These are phyloP conservation scores for Dascyllus trimaculatus DNA, from an alignment of 2,113 vertebrate genomes.

Conservation along the genomic window DNA sequence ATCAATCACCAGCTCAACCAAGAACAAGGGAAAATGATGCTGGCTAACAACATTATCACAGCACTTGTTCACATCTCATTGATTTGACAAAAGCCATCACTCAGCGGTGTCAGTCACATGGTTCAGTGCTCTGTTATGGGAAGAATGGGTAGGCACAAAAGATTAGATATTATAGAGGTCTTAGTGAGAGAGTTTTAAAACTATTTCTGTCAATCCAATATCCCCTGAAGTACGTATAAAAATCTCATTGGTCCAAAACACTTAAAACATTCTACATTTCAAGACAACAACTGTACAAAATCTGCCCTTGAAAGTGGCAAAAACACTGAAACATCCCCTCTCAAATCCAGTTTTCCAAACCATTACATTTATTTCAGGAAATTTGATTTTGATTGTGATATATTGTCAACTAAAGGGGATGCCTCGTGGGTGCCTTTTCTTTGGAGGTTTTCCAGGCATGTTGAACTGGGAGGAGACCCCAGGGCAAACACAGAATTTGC, in stretches of 20 bases:
- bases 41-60: constrained; percentile 78
- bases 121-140: constrained; percentile 39
- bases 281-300: too few species aligned
- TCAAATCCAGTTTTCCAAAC: too few species aligned
- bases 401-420: neutral
- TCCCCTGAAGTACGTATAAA: neutral
- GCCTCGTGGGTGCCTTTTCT: too few species aligned
- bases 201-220: neutral
- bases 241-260: neutral
- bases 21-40: constrained; percentile 74
- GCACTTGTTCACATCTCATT: constrained; percentile 80
- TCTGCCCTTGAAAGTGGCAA: too few species aligned
- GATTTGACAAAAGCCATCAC: constrained; percentile 77
- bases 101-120: constrained; percentile 59
- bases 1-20: constrained; percentile 78
- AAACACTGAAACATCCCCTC: too few species aligned
- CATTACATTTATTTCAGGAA: too few species aligned
- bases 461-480: too few species aligned
- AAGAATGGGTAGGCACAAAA: constrained; percentile 21
- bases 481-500: too few species aligned
- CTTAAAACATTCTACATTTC: too few species aligned
- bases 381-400: neutral
- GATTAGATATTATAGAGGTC: neutral
- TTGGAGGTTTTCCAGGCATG: too few species aligned
- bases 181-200: constrained; percentile 6